phyloP scores from a whole-genome alignment of 92 coral and sea anemone species.

The Epizoanthus stellaris region DNA sequence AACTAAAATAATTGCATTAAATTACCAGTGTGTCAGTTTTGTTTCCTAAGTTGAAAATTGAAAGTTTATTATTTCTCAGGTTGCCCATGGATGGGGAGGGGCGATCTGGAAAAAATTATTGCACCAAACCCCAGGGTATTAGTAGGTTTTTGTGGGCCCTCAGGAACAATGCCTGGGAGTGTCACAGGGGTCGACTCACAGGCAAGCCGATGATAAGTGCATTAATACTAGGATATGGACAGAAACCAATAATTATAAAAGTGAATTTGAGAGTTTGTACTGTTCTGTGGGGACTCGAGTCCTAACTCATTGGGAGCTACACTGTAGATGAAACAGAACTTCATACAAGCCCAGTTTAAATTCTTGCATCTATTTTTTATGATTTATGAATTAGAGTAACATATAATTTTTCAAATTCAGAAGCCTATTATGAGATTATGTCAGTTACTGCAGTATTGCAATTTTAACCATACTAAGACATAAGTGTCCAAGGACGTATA shows the following conservation, averaged over 20 bases:
- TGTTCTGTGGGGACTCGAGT: neutral
- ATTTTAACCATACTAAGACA: too few species aligned
- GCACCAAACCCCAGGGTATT: neutral
- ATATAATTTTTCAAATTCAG: neutral
- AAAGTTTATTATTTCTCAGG: too few species aligned
- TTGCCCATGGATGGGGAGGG: too few species aligned
- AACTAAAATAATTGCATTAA: too few species aligned
- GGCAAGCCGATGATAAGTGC: constrained; percentile 1
- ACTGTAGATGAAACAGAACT: neutral
- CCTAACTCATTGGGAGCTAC: neutral
- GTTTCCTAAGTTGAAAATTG: too few species aligned
- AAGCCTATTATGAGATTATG: constrained; percentile 4
- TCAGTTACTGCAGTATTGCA: neutral
- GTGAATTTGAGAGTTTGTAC: neutral
- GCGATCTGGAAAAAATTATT: neutral
- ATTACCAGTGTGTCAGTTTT: too few species aligned
- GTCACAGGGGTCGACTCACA: constrained; percentile 2
- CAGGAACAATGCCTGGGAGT: constrained; percentile 1
- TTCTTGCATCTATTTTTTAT: neutral
- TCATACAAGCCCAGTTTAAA: constrained; percentile 2
- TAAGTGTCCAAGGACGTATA: too few species aligned
- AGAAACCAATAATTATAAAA: neutral
- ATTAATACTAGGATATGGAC: constrained; percentile 1
- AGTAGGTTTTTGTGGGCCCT: neutral
- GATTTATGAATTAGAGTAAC: constrained; percentile 12